Evolutionary conservation across 1,140 invertebrate genomes (phyloP), one percentile per base, ranked within the genome.

Genomic region (Scaptodrosophila lebanonensis): DNA sequence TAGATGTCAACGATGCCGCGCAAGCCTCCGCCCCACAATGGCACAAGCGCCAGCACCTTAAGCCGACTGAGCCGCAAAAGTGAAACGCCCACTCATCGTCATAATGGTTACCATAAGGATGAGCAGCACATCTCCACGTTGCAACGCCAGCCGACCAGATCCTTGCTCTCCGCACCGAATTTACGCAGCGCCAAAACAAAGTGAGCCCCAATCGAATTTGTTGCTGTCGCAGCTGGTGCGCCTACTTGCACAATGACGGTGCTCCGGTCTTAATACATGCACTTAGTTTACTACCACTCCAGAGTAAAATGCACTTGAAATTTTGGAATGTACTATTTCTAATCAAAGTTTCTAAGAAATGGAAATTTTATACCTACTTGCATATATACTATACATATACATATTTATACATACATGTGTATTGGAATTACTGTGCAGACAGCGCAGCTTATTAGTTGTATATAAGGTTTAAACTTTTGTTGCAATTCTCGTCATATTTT

Each of bases 401-500:
- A n/a, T n/a, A n/a, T n/a, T n/a, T n/a, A n/a, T n/a, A n/a, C n/a
- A n/a, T n/a, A n/a, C n/a, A n/a, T n/a, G n/a, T n/a, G n/a, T n/a
- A n/a, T n/a, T n/a, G n/a, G n/a, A n/a, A n/a, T n/a, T n/a, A n/a
- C n/a, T n/a, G n/a, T n/a, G n/a, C n/a, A n/a, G n/a, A n/a, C n/a
- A 29, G 39, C 8, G 17, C 16, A 13, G 30, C 11, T 25, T 1
- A 35, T 35, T 65, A 73, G 69, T 38, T 53, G 11, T 48, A 16
- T 59, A 73, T 49, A 45, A 38, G 68, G 56, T 68, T 60, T 70
- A 61, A 79, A 82, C 61, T 58, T 53, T 82, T 82, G 75, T 82
- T 82, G 76, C 75, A 82, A 82, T 82, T 82, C 75, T 82, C 75
- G 75, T 82, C 75, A 82, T 82, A 82, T 82, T 75, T 68, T 75